Base-by-base conservation (phyloP, 2,113 vertebrate species). In the Cyprinodon brontotheroides region DNA sequence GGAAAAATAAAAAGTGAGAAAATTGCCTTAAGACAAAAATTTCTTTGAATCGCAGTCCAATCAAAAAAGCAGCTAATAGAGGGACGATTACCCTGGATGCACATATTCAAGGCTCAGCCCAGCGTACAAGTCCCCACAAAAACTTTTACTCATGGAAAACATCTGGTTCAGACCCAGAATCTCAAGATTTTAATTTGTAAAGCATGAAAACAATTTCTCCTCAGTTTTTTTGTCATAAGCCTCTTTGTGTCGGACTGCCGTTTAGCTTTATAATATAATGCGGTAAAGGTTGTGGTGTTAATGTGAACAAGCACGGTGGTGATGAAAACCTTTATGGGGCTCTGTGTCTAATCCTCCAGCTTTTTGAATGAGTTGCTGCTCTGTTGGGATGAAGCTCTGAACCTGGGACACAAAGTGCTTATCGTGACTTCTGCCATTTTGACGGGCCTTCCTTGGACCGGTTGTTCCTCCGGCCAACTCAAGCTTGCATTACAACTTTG, bases 331-430 rank as follows among this genome's bases (percentile, higher is more conserved):
- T 57, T n/a, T 57, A 6, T 20, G n/a, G 50, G 20, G 17, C 50
- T 57, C 7, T 57, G 20, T 20, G n/a, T 57, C 6, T 57, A 57
- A 6, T 9, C 17, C 9, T 57, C 17, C n/a, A 57, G 17, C 17
- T 57, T n/a, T n/a, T 37, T 62, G 2, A 17, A 20, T 7, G 10
- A 3, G 62, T 70, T 40, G 17, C 22, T 37, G 20, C n/a, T 89
- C 57, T 78, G 70, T 66, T 66, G 41, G 41, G 64, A 66, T 82
- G 86, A 85, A 84, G 73, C 81, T 90, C 85, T 88, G 84, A 92
- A 84, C 76, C 73, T 80, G 88, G 84, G 88, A 78, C 92, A 91
- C 93, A 92, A 93, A 94, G 85, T 90, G 90, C 78, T 93, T 93
- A 93, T 82, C 79, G 79, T 85, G 89, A 86, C 88, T 65, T 64